Evolutionary conservation across 2,113 vertebrate species (phyloP).

Genomic region (Tachysurus fulvidraco): DNA sequence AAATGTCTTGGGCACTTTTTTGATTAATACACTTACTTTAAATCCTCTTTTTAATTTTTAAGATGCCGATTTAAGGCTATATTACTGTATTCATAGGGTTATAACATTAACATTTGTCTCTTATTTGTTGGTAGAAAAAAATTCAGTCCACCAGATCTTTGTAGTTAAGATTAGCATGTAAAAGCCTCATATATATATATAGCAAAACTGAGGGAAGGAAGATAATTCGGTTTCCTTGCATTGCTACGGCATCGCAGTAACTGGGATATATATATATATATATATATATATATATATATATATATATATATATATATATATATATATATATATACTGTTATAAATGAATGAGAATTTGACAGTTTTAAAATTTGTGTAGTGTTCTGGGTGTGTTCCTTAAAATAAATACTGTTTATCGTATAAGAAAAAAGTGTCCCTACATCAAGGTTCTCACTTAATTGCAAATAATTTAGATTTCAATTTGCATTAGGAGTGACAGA

Average conservation of each 20-base stretch:
- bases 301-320: too few relatives aligned
- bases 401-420: neutral
- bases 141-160: neutral
- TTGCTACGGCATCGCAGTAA: too few relatives aligned
- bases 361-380: too few relatives aligned
- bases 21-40: neutral
- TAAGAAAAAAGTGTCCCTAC: neutral
- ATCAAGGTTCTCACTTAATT: neutral
- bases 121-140: neutral
- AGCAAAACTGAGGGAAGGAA: neutral
- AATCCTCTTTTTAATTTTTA: neutral
- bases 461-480: neutral
- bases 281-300: too few relatives aligned
- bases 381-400: neutral
- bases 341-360: neutral
- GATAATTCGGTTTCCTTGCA: neutral
- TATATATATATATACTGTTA: neutral
- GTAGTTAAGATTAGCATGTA: neutral
- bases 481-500: neutral
- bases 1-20: neutral
- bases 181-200: neutral
- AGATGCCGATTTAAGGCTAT: neutral
- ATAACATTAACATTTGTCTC: neutral
- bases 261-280: too few relatives aligned
- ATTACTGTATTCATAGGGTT: neutral